Evolutionary conservation across 2,888 invertebrate genomes (phyloP), one percentile per base, ranked within the genome.

Genomic region (Cataglyphis altisquamis): DNA sequence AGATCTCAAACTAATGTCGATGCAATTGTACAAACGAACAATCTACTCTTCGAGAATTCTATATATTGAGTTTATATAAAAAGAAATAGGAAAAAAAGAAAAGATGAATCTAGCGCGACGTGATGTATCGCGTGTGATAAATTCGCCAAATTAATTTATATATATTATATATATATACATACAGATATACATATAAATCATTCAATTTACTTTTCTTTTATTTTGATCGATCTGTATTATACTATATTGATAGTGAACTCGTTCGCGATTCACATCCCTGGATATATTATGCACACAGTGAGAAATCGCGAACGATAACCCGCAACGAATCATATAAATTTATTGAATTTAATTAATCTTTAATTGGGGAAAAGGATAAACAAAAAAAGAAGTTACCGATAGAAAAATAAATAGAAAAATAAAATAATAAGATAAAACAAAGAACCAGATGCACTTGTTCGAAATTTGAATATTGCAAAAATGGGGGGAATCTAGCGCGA

Each of bases 1-100:
- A 80, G 80, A 80, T 83, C 83, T 83, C 72, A 80, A 83, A 68
- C 32, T 73, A 66, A 68, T 29, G 29, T 68, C 57, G 68, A 80
- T 55, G 29, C 52, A 74, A 75, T 64, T 83, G 80, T 83, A 83
- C 83, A 64, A 83, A 83, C 62, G 29, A 60, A 60, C 60, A 78
- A 8, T 45, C 18, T 70, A 60, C 57, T 78, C 78, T 45, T 12
- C 32, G 41, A 70, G 39, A 6, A 21, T 60, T 67, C 67, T 36
- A 77, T 6, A 60, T 57, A 60, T 72, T 60, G 60, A 36, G 36
- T 80, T 80, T 72, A 60, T 60, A 55, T 32, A 9, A 48, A 32
- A n/a, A 62, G 21, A 66, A 45, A 36, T 25, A 52, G 25, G 52
- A 57, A 21, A 25, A 32, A 6, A 72, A 10, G 25, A 21, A 32